Evolutionary conservation across 2,797 vertebrate genomes (phyloP).

Genomic region (Poecilia wingei): DNA sequence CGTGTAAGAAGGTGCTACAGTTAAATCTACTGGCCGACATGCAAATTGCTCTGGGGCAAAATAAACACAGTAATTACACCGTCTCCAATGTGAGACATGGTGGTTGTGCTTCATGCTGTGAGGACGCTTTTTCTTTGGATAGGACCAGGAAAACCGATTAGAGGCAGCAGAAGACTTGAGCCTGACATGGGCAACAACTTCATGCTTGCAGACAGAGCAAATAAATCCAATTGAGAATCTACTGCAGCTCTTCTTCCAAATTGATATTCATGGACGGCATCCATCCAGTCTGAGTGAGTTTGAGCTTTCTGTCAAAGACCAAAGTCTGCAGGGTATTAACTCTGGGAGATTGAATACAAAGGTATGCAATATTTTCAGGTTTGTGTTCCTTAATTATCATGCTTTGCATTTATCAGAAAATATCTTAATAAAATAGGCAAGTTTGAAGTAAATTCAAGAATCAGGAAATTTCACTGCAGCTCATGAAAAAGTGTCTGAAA

Average conservation of each 20-base stretch:
- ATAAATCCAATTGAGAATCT: not conserved
- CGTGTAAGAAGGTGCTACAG: not conserved
- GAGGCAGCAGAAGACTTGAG: not conserved
- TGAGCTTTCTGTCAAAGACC: not conserved
- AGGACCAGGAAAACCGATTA: not conserved
- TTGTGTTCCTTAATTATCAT: not conserved
- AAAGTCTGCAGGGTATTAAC: not conserved
- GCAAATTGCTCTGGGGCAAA: not conserved
- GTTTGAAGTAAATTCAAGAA: not conserved
- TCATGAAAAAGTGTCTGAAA: not conserved
- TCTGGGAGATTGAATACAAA: not conserved
- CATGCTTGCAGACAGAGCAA: not conserved
- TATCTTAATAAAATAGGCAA: not conserved
- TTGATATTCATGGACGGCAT: not conserved
- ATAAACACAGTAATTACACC: not conserved
- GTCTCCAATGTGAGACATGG: not conserved
- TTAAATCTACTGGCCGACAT: not conserved
- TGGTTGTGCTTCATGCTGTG: not conserved
- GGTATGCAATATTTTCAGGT: not conserved
- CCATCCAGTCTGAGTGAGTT: not conserved
- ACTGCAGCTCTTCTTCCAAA: not conserved
- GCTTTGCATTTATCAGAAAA: not conserved
- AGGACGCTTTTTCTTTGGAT: not conserved
- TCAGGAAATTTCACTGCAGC: not conserved
- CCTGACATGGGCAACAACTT: not conserved